These are phyloP conservation scores for Phoeniculus purpureus DNA, from an alignment of 2,797 vertebrate species.

Conservation along the genomic window DNA sequence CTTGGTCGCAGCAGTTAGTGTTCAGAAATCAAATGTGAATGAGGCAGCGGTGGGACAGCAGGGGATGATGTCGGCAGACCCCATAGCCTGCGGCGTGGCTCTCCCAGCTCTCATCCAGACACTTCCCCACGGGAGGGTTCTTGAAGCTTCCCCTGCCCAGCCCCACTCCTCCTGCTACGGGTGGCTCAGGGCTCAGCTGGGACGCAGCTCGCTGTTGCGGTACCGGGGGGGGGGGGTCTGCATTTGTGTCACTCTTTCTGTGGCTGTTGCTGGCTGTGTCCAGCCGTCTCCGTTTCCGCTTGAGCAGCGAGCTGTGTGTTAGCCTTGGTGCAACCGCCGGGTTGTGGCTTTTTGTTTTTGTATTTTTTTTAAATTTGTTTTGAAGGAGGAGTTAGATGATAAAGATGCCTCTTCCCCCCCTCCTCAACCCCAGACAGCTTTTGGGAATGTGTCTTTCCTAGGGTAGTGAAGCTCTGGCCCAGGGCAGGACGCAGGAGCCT, in stretches of 20 bases:
- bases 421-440: conserved; percentile 22
- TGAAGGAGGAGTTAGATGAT: conserved; percentile 9
- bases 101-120: neutral
- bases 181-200: rapidly evolving
- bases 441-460: conserved; percentile 36
- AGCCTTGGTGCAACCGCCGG: conserved; percentile 25
- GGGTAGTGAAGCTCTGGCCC: neutral
- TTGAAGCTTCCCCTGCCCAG: neutral
- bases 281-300: neutral
- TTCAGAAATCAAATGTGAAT: conserved; percentile 69
- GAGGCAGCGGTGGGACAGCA: neutral
- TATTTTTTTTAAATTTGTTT: conserved; percentile 21
- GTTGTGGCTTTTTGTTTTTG: neutral
- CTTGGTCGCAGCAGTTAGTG: conserved; percentile 28
- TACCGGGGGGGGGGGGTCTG: conserved; percentile 24
- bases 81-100: neutral
- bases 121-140: neutral
- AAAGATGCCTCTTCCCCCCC: neutral
- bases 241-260: conserved; percentile 13
- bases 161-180: neutral
- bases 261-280: conserved; percentile 43
- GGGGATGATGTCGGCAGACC: neutral
- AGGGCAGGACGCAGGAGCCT: neutral
- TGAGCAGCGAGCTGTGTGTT: conserved; percentile 28
- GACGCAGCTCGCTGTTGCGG: neutral